Evolutionary conservation across 2,797 vertebrate species (phyloP).

Genomic region (Pachyuromys duprasi): DNA sequence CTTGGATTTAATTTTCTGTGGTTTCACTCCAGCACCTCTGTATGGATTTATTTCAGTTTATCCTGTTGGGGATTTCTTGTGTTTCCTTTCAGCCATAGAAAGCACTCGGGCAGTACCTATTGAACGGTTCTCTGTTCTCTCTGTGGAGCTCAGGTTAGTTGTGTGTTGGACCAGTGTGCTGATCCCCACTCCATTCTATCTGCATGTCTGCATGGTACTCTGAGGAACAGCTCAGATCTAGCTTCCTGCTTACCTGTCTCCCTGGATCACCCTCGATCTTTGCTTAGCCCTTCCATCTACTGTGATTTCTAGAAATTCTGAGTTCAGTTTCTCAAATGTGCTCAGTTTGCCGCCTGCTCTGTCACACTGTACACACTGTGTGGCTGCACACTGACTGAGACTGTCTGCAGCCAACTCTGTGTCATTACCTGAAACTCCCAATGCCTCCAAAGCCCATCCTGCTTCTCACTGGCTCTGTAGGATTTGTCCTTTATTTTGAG

Average conservation of each 20-base stretch:
- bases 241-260: not conserved
- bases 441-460: not conserved
- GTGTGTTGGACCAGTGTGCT: not conserved
- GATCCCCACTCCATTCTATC: not conserved
- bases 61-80: not conserved
- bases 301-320: constrained; percentile 38
- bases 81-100: constrained; percentile 26
- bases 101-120: not conserved
- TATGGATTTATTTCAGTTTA: not conserved
- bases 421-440: not conserved
- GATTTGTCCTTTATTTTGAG: not conserved
- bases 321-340: constrained; percentile 16
- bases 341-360: not conserved
- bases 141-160: not conserved
- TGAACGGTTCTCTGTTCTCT: not conserved
- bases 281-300: not conserved
- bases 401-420: not conserved
- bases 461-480: constrained; percentile 19
- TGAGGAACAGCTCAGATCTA: not conserved
- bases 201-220: not conserved
- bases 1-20: constrained; percentile 1
- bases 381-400: not conserved
- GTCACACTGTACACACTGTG: not conserved
- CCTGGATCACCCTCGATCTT: not conserved
- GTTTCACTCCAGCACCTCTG: not conserved